Evolutionary conservation across 2,113 vertebrate species (phyloP).

Genomic region (Colossoma macropomum): DNA sequence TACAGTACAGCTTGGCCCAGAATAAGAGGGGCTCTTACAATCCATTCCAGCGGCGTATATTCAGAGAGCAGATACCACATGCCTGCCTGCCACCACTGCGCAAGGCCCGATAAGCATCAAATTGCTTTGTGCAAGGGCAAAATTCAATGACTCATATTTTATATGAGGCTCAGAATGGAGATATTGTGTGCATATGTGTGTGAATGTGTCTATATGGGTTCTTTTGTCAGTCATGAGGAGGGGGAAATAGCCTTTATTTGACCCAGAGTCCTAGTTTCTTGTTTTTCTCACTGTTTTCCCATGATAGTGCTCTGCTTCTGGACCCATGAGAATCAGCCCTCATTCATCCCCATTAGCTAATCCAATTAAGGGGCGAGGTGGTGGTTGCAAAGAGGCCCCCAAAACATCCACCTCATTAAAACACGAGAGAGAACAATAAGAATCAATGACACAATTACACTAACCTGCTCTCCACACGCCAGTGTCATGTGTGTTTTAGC

Average conservation of each 20-base stretch:
- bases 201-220: neutral
- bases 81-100: neutral
- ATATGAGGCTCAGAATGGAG: neutral
- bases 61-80: conserved; percentile 33
- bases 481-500: conserved; percentile 3
- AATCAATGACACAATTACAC: conserved; percentile 40
- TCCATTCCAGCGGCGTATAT: conserved; percentile 13
- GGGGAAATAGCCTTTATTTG: neutral
- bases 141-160: conserved; percentile 39
- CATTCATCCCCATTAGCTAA: conserved; percentile 53
- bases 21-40: neutral
- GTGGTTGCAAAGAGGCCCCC: neutral
- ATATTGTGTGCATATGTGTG: neutral
- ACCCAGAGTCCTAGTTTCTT: neutral
- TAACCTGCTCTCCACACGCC: neutral
- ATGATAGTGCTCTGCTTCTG: conserved; percentile 20
- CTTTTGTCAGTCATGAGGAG: neutral
- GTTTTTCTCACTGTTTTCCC: neutral
- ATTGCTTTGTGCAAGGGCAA: conserved; percentile 33
- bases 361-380: conserved; percentile 45
- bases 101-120: conserved; percentile 45
- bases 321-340: conserved; percentile 28
- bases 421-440: conserved; percentile 4
- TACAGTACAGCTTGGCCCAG: neutral
- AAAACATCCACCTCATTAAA: conserved; percentile 51